These are phyloP conservation scores for Scaptomyza montana DNA, from an alignment of 1,140 invertebrate species.

Conservation along the genomic window DNA sequence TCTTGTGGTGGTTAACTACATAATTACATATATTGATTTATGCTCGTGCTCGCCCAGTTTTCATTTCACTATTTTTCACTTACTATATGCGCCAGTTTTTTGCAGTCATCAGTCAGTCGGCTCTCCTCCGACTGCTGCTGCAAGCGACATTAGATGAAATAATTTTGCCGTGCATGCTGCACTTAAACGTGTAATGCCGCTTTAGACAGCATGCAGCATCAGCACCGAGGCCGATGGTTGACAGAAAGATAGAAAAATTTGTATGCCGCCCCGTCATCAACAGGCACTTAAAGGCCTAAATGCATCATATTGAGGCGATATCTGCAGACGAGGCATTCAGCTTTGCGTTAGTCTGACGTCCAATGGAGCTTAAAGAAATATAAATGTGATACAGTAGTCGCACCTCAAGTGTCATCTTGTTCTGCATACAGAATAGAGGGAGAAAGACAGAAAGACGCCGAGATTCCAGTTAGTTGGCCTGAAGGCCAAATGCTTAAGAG, in stretches of 20 bases:
- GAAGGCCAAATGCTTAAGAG: conserved; percentile 32
- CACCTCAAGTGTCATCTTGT: conserved; percentile 30
- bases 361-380: conserved; percentile 18
- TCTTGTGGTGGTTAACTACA: neutral
- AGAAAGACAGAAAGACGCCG: neutral
- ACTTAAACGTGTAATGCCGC: conserved; percentile 22
- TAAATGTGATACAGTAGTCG: conserved; percentile 9
- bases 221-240: conserved; percentile 50
- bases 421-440: conserved; percentile 7
- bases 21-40: conserved; percentile 73
- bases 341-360: neutral
- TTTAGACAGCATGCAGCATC: no score
- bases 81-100: conserved; percentile 49
- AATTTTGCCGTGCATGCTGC: conserved; percentile 32
- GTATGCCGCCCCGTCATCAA: conserved; percentile 47
- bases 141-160: conserved; percentile 56
- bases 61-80: conserved; percentile 65
- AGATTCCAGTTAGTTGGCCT: conserved; percentile 33
- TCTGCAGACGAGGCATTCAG: conserved; percentile 4
- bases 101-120: conserved; percentile 47
- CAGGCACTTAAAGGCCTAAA: conserved; percentile 63
- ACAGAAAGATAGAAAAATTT: conserved; percentile 6
- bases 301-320: conserved; percentile 22
- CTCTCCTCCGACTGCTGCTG: neutral
- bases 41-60: conserved; percentile 56